Evolutionary conservation across 2,797 vertebrate species (phyloP).

Genomic region (Chelonia mydas): DNA sequence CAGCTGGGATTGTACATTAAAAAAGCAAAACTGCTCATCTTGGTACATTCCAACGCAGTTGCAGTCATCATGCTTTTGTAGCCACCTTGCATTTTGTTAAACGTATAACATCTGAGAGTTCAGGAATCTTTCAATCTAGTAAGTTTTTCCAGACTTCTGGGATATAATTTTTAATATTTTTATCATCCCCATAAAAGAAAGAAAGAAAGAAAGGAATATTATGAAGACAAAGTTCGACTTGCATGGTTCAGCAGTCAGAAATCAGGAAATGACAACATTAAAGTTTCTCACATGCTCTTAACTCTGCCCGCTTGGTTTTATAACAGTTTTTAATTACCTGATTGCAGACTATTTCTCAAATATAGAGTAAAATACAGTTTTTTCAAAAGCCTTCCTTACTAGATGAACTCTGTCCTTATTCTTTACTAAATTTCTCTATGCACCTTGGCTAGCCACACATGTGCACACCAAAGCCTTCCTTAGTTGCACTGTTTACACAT

Average conservation of each 20-base stretch:
- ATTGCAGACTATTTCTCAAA: not conserved
- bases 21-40: conserved; percentile 24
- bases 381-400: not conserved
- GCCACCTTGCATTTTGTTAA: conserved; percentile 38
- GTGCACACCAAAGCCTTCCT: not conserved
- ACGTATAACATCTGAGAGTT: conserved; percentile 10
- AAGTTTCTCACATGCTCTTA: not conserved
- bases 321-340: not conserved
- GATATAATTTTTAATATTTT: conserved; percentile 46
- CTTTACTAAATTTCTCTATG: not conserved
- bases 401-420: not conserved
- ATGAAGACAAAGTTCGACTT: conserved; percentile 2
- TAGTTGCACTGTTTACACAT: not conserved
- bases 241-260: conserved; percentile 26
- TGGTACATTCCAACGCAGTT: conserved; percentile 41
- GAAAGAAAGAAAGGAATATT: not conserved
- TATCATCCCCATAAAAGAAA: conserved; percentile 38
- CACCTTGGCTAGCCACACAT: not conserved
- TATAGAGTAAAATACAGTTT: not conserved
- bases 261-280: conserved; percentile 2
- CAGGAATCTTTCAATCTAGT: conserved; percentile 50
- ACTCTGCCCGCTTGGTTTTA: not conserved
- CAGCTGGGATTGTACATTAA: not conserved
- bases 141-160: conserved; percentile 52
- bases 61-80: conserved; percentile 25